Evolutionary conservation across 2,888 invertebrate genomes (phyloP).

Genomic region (Glaucopsyche alexis): DNA sequence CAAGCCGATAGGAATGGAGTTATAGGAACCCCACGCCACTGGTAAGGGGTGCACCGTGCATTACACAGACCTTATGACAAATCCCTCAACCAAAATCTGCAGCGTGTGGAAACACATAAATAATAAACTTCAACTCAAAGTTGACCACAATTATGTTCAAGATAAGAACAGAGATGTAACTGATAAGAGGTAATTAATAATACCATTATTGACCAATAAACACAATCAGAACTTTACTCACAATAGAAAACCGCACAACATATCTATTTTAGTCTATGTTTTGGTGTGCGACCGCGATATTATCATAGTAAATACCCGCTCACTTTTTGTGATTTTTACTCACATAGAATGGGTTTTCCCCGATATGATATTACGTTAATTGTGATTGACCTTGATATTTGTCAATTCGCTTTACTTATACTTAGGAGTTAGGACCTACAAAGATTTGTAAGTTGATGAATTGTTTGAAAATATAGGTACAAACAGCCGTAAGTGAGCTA

Average conservation of each 20-base stretch:
- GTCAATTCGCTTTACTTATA: not conserved
- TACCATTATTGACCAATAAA: not conserved
- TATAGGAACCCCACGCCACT: no score
- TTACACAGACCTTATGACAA: not conserved
- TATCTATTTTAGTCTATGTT: no score
- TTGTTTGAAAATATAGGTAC: not conserved
- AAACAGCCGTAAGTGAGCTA: not conserved
- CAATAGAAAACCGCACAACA: no score
- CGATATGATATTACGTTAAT: not conserved
- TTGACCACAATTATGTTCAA: not conserved
- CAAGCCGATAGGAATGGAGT: no score
- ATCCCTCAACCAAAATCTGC: not conserved
- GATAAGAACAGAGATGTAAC: not conserved
- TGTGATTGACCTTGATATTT: not conserved
- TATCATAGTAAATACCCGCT: not conserved
- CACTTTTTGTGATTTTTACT: not conserved
- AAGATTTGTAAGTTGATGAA: not conserved
- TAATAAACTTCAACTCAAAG: no score
- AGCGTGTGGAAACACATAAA: no score
- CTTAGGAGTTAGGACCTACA: no score
- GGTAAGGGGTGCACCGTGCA: no score
- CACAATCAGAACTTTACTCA: no score
- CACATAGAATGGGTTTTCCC: not conserved
- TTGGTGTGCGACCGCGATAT: not conserved
- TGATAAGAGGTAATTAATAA: not conserved